Evolutionary conservation across 2,888 invertebrate species (phyloP).

Genomic region (Chrysolina americana): DNA sequence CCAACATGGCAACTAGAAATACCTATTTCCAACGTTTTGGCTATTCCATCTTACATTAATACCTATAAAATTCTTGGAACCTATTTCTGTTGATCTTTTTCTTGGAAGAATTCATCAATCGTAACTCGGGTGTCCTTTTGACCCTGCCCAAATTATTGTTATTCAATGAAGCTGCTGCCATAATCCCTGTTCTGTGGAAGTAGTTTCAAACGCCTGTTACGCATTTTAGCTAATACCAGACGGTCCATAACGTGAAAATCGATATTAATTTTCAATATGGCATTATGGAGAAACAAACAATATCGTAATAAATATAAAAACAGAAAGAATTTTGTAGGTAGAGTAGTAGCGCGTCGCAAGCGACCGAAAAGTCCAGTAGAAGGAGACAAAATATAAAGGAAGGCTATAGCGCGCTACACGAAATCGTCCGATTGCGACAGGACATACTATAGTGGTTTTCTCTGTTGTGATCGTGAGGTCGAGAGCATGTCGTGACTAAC

Average conservation of each 20-base stretch:
- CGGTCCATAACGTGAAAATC: conserved; percentile 23
- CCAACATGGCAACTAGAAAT: too few species aligned
- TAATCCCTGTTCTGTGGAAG: not conserved
- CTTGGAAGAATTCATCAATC: not conserved
- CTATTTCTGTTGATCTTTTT: not conserved
- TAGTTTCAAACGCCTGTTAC: not conserved
- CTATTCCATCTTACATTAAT: too few species aligned
- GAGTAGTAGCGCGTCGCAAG: conserved; percentile 62
- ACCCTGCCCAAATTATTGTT: not conserved
- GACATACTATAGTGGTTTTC: conserved; percentile 57
- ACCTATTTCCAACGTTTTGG: too few species aligned
- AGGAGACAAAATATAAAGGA: conserved; percentile 67
- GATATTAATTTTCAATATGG: conserved; percentile 40
- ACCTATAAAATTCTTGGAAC: too few species aligned
- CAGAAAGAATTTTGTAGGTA: conserved; percentile 60
- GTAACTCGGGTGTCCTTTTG: not conserved
- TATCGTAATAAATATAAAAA: conserved; percentile 55
- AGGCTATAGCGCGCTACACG: conserved; percentile 66
- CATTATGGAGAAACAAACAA: conserved; percentile 53
- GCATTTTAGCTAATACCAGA: not conserved
- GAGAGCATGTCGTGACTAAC: conserved; percentile 44
- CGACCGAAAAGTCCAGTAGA: conserved; percentile 67
- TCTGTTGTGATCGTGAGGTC: conserved; percentile 55
- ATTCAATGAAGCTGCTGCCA: not conserved
- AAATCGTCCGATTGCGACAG: conserved; percentile 60